Evolutionary conservation across 1,140 invertebrate species (phyloP), one percentile per base, ranked within the genome.

Genomic region (Drosophila nikananu): DNA sequence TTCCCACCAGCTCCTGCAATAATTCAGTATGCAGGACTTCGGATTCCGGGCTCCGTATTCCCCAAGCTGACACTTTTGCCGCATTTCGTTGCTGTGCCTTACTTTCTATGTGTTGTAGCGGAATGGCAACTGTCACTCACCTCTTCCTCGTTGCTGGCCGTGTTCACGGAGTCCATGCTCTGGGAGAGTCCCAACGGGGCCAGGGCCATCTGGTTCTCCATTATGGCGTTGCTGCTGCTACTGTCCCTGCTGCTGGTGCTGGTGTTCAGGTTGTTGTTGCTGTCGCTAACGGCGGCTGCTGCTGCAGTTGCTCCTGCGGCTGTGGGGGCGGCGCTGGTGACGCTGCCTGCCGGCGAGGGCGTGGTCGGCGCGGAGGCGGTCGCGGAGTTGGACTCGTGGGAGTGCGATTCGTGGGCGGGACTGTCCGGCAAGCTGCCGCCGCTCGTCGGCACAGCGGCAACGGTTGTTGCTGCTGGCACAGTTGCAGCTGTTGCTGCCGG

Each of bases 151-250:
- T 96, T 96, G 92, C 96, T 97, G 87, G 96, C 96, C 78, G 97
- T 97, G 94, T 97, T 97, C 93, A 98, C 97, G 86, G 97, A 97
- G 95, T 98, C 97, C 96, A 97, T 97, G 94, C 97, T 97, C 94
- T 98, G 97, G 74, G 94, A 95, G 76, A 95, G 93, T 82, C 94
- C 94, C 75, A 95, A 91, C 91, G 92, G 91, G 54, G 84, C 84
- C 59, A 92, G 66, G 62, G 91, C 82, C 92, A 93, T 93, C 78
- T 92, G 92, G 83, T 93, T 93, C 75, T 93, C 92, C 92, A 93
- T 93, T 78, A 84, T 86, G 81, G 73, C 67, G 58, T 58, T 78
- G 83, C 61, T 74, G 80, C 71, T 66, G 66, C 54, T 74, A 44
- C 64, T 80, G 51, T 60, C 67, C 67, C 72, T 66, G 70, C 44